Base-by-base conservation (phyloP, 2,113 vertebrate species). In the Eubucco bourcierii region DNA sequence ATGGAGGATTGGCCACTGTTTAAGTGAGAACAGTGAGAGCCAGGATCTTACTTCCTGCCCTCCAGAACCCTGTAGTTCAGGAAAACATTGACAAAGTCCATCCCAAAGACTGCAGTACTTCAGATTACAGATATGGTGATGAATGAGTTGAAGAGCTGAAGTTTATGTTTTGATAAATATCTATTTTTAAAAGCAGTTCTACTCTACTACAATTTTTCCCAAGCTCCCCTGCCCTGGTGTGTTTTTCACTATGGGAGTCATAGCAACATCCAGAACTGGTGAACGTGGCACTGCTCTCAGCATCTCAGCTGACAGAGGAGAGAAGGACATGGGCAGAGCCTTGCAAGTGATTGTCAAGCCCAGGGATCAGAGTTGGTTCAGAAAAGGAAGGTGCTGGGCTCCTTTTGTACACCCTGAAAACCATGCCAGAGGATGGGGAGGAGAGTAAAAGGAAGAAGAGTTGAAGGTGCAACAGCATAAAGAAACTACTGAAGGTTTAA, bases 201-300 rank as follows among this genome's bases (percentile, higher is more conserved):
- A 66, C n/a, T 83, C 52, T 60, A 80, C 67, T 74, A 75, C 74
- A 81, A 53, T 53, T 91, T 96, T 97, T 95, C 96, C 93, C 96
- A 96, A 96, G 95, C 93, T 94, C 71, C 87, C 88, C 89, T 96
- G 93, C 78, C 94, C 94, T 82, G 80, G 91, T 74, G 67, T 93
- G 66, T 95, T 97, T 95, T 95, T 93, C 28, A 1, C 82, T 93
- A 90, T 71, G 63, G 80, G 87, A 77, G 73, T 85, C 94, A 93
- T 96, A 90, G 94, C 92, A 97, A 97, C 90, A 83, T 76, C 20
- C 76, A 91, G 83, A 78, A 70, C 72, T 92, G 71, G 61, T 55
- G 90, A 94, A 91, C 90, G 87, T 93, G 85, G 82, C 70, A 83
- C 44, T 47, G 34, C 81, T 89, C 53, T 5, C 73, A 89, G 47